Evolutionary conservation across 2,888 invertebrate genomes (phyloP), one percentile per base, ranked within the genome.

Genomic region (Philhelius pedissequus): DNA sequence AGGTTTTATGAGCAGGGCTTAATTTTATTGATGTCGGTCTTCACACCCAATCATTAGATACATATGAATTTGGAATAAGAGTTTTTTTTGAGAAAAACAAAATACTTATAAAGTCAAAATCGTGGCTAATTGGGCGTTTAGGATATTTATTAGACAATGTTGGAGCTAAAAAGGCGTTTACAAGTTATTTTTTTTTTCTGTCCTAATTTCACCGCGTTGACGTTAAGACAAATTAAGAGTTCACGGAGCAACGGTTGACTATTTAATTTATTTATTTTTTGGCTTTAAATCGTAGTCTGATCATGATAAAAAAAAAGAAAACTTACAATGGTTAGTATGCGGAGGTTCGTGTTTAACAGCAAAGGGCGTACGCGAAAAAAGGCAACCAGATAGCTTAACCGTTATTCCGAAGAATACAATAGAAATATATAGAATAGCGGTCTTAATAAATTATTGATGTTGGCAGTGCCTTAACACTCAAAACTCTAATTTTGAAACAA

Each of bases 21-120:
- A 35, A 60, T 43, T 30, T 38, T 38, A 43, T 27, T 35, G 60
- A 25, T 43, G 11, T 30, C n/a, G 13, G 30, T 27, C 43, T 43
- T 62, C 62, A 43, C 62, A 62, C 62, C 62, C 62, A 62, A 62
- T 62, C 43, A 62, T 62, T 62, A 60, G 40, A 40, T 15, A n/a
- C n/a, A n/a, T n/a, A 40, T 60, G 25, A 15, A 40, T 62, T 43
- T 30, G 0, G 18, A 30, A 48, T 48, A 48, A 25, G 45, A 48
- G 6, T n/a, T 13, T 2, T 11, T 0, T 2, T 5, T 11, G 3
- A 11, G 30, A 13, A 13, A 43, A n/a, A n/a, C n/a, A n/a, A n/a
- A 27, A 11, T 25, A 52, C 18, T 15, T 15, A 30, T 2, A 2
- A 11, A 15, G 2, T 20, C 2, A 15, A 50, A 4, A 9, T 52